A percentile compares a stretch with the other conserved stretches of the same genome.
Conservation (phyloP, 2,113 vertebrate species). For the Petroica traversi region DNA sequence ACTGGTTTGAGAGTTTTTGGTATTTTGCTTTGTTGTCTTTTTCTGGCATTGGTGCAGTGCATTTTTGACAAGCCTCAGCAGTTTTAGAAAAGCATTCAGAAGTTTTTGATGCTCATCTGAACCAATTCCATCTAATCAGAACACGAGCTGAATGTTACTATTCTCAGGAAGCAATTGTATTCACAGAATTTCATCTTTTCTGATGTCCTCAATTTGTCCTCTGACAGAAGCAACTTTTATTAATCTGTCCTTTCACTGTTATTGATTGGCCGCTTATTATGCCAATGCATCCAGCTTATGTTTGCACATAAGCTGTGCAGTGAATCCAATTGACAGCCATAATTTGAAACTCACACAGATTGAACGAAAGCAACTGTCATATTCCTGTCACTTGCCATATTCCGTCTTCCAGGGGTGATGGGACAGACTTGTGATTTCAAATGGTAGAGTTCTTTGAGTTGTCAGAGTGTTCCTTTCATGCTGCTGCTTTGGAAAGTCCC, state of each 20-base stretch:
- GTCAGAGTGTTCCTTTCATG: background rate
- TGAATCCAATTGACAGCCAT: background rate
- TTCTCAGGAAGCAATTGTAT: conserved; percentile 62
- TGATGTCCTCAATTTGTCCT: conserved; percentile 62
- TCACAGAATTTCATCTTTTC: conserved; percentile 59
- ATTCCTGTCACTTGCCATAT: background rate
- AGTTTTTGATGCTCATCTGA: conserved; percentile 63
- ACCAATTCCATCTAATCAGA: conserved; percentile 66
- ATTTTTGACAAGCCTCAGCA: conserved; percentile 58
- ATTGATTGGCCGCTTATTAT: conserved; percentile 31
- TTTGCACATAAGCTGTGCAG: conserved; percentile 9
- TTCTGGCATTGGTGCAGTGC: conserved; percentile 14
- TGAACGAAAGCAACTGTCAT: background rate
- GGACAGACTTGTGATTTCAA: background rate
- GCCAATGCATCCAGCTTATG: conserved; percentile 25
- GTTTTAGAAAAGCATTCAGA: conserved; percentile 57
- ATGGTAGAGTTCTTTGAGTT: background rate
- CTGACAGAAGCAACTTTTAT: conserved; percentile 56
- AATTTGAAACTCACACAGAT: background rate
- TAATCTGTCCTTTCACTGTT: conserved; percentile 28
- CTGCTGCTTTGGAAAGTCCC: background rate
- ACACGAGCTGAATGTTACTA: conserved; percentile 49
- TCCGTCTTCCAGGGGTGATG: background rate
- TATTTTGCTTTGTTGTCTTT: conserved; percentile 52
- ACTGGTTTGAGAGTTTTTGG: conserved; percentile 24